phyloP scores from a whole-genome alignment of 2,888 invertebrate genomes.

The Hylaea fasciaria region DNA sequence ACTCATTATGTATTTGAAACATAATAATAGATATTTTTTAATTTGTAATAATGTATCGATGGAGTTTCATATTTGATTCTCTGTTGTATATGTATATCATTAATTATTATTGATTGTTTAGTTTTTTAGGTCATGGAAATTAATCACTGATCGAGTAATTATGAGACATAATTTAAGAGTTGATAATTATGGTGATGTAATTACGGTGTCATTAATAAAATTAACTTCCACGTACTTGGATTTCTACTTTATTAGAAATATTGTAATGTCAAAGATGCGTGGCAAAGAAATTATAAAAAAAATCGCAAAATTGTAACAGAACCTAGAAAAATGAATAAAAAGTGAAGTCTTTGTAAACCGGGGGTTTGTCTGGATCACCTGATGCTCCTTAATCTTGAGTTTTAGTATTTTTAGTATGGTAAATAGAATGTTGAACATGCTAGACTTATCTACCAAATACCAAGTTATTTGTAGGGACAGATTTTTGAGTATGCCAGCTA shows the following conservation, averaged over 20 bases:
- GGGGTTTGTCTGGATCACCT: conserved; percentile 63
- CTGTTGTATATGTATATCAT: conserved; percentile 68
- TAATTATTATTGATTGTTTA: conserved; percentile 71
- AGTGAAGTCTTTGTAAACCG: conserved; percentile 80
- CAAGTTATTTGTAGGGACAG: no score
- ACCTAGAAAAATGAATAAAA: conserved; percentile 80
- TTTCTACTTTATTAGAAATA: conserved; percentile 81
- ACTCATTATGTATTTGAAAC: conserved; percentile 61
- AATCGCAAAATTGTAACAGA: conserved; percentile 83
- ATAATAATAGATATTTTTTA: conserved; percentile 64
- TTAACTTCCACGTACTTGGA: conserved; percentile 80
- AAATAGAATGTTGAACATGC: background rate
- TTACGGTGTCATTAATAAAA: conserved; percentile 81
- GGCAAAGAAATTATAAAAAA: conserved; percentile 77
- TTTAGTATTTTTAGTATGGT: background rate
- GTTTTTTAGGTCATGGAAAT: conserved; percentile 75
- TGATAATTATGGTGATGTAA: conserved; percentile 76
- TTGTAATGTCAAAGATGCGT: conserved; percentile 77
- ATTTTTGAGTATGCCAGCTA: no score
- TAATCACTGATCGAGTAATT: conserved; percentile 76
- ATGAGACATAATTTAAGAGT: conserved; percentile 78
- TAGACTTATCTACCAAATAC: no score
- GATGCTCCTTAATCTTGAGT: conserved; percentile 7
- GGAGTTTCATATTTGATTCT: conserved; percentile 64
- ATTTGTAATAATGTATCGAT: conserved; percentile 62